Conservation (phyloP, 2,113 vertebrate species). For the Emberiza fucata region DNA sequence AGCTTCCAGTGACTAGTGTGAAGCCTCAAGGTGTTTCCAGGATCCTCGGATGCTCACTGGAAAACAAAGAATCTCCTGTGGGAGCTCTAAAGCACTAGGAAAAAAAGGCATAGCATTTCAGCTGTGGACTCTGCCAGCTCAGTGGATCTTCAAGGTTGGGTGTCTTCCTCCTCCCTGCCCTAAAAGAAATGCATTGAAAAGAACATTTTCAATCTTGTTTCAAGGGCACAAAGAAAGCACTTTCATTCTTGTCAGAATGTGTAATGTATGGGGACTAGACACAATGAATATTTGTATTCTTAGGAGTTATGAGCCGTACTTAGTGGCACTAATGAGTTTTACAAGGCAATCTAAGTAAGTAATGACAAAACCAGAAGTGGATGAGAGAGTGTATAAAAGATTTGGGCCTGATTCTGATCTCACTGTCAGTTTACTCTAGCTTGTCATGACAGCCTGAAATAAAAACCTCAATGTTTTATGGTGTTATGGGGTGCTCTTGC, state of each 20-base stretch:
- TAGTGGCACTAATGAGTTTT: background rate
- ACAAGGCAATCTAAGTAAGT: background rate
- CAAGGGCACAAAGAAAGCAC: background rate
- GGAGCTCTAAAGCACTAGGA: background rate
- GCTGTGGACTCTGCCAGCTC: fast-evolving
- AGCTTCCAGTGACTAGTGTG: background rate
- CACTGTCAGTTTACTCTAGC: background rate
- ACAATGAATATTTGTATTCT: background rate
- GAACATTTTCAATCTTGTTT: background rate
- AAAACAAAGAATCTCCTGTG: background rate
- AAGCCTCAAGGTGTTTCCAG: background rate
- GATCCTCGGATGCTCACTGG: fast-evolving
- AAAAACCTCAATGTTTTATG: background rate
- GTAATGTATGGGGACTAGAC: background rate
- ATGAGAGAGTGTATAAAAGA: background rate
- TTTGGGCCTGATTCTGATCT: background rate
- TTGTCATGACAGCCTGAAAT: background rate
- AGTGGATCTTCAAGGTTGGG: background rate
- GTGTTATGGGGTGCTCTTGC: background rate
- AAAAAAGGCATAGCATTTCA: background rate
- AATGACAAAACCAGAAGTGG: background rate
- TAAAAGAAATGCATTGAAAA: background rate
- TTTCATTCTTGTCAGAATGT: background rate
- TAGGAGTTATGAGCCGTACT: background rate
- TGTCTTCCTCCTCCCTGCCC: background rate